These are phyloP conservation scores for Cecropterus lyciades DNA, from an alignment of 1,140 invertebrate genomes.

Conservation along the genomic window DNA sequence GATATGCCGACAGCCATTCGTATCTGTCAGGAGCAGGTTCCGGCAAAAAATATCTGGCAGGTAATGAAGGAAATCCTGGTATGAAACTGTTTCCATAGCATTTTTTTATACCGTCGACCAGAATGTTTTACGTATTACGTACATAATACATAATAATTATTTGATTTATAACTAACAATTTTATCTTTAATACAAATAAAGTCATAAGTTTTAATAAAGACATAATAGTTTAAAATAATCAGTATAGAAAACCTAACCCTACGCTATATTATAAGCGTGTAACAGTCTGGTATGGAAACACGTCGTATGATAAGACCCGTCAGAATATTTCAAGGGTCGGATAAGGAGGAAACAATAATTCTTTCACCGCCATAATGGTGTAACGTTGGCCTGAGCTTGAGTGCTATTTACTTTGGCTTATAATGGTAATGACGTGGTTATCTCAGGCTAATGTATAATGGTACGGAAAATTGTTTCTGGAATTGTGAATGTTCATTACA, in stretches of 20 bases:
- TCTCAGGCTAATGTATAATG: background rate
- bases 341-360: slow-evolving; percentile 21
- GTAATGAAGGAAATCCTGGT: slow-evolving; percentile 18
- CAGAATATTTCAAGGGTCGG: slow-evolving; percentile 20
- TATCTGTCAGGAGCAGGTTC: slow-evolving; percentile 27
- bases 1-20: slow-evolving; percentile 23
- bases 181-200: too few species aligned
- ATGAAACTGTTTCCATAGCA: background rate
- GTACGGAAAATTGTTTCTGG: too few species aligned
- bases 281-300: slow-evolving; percentile 3
- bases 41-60: slow-evolving; percentile 27
- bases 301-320: background rate
- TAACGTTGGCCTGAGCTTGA: slow-evolving; percentile 13
- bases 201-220: too few species aligned
- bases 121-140: too few species aligned
- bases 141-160: background rate
- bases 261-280: too few species aligned
- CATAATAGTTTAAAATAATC: too few species aligned
- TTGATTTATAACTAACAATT: too few species aligned
- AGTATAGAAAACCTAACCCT: too few species aligned
- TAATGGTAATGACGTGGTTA: slow-evolving; percentile 2
- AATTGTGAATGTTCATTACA: too few species aligned
- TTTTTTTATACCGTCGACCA: too few species aligned
- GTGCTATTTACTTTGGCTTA: slow-evolving; percentile 1
- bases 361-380: slow-evolving; percentile 13